Base-by-base conservation (phyloP, 1,140 invertebrate genomes). In the Drosophila ogumai region DNA sequence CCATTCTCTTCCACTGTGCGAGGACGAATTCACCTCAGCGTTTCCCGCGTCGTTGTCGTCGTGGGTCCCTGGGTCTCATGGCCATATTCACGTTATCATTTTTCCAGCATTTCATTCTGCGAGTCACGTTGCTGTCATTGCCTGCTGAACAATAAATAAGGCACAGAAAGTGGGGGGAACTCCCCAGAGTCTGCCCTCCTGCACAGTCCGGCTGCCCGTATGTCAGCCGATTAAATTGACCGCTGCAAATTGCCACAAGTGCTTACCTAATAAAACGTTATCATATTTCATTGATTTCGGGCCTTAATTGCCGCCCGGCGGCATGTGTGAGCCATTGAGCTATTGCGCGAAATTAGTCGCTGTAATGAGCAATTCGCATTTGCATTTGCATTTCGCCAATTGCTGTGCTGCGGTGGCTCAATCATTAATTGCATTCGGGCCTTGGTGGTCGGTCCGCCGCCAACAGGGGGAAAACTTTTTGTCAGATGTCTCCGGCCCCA, bases 61-160 rank as follows among this genome's bases (percentile, higher is more conserved):
- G 15, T 55, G 55, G 32, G 31, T 31, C 36, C 57, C 32, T 31
- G 38, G 44, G 54, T 79, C 49, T 75, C 80, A 79, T 50, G 79
- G 68, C 60, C 69, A 82, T 79, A 82, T 82, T 79, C 75, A 67
- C 81, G 75, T 84, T 84, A 84, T 84, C 81, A 84, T 79, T 76
- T 84, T 84, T 84, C 81, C 81, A 84, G 81, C 81, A 82, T 82
- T 73, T 76, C 76, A 67, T 80, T 80, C 68, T 79, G 81, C 81
- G 56, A 76, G 81, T 84, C 81, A 84, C 81, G 81, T 80, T 84
- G 57, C 47, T 52, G 55, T 56, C 59, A 72, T 67, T 66, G 61
- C 58, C 64, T 73, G 61, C 40, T 74, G 80, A 57, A 82, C 80
- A 79, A 82, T 79, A 79, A 82, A 82, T 74, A 82, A 75, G 72